phyloP scores from a whole-genome alignment of 2,113 vertebrate genomes.

The Xiphophorus hellerii region DNA sequence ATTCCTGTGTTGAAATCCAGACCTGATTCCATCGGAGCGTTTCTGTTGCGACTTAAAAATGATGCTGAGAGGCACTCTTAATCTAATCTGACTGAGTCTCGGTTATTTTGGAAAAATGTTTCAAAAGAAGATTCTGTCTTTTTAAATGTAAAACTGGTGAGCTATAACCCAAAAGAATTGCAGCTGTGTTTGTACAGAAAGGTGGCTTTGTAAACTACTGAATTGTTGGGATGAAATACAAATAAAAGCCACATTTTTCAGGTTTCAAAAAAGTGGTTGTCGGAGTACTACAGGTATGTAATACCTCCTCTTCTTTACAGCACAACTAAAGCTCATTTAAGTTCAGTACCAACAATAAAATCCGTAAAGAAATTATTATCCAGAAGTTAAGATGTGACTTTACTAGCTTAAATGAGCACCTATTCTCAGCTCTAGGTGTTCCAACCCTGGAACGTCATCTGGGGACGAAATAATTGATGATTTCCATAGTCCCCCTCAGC shows the following conservation, averaged over 20 bases:
- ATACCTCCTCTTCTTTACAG: not conserved
- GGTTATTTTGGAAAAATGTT: not conserved
- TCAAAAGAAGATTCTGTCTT: not conserved
- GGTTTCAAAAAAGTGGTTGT: no score
- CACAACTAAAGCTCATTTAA: slow-evolving; percentile 7
- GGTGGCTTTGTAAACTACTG: no score
- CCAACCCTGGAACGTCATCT: slow-evolving; percentile 87
- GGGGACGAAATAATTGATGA: slow-evolving; percentile 96
- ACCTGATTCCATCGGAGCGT: no score
- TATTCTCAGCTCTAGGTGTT: slow-evolving; percentile 91
- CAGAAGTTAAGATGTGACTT: slow-evolving; percentile 93
- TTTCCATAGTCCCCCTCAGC: slow-evolving; percentile 94
- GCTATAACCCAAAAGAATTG: not conserved
- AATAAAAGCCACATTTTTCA: no score
- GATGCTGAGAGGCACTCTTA: no score
- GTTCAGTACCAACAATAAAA: slow-evolving; percentile 34
- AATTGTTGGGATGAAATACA: no score
- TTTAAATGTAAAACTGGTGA: not conserved
- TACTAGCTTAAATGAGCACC: slow-evolving; percentile 94
- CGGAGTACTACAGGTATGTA: not conserved
- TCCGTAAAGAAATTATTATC: slow-evolving; percentile 86
- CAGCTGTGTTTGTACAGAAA: no score
- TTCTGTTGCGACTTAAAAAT: no score
- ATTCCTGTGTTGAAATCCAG: no score
- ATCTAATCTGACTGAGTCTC: not conserved